Evolutionary conservation across 2,888 invertebrate genomes (phyloP), one percentile per base, ranked within the genome.

Genomic region (Hydraecia micacea): DNA sequence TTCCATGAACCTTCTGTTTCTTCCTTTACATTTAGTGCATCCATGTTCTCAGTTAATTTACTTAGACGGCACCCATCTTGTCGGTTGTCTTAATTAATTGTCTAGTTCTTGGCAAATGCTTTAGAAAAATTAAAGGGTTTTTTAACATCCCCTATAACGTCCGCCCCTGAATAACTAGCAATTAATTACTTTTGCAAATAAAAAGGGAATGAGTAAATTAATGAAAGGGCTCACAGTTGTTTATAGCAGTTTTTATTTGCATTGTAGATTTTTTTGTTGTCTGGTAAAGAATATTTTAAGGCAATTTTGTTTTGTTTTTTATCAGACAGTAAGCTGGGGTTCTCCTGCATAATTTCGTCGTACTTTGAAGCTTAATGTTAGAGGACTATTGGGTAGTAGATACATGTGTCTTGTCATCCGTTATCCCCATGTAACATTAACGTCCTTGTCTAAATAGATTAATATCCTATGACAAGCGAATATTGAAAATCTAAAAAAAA

Each of bases 31-130:
- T 65, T 13, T 13, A 7, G 42, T 68, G 74, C 81, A 76, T 65
- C 68, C 68, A 78, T 80, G 81, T 86, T 80, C 79, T 73, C 85
- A 85, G 85, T 83, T 86, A 85, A 86, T 88, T 89, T 84, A 85
- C 81, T 81, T 71, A 85, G 84, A 86, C 83, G 78, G 86, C 73
- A 79, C 72, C 79, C 81, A 83, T 87, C 87, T 89, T 81, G 78
- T 73, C 73, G 83, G 82, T 60, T 79, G 73, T 79, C 84, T 80
- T 87, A 89, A 88, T 90, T 89, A 90, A 89, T 91, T 90, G 86
- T 86, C 86, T 86, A 83, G 82, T 86, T 77, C 83, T 80, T 89
- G 77, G 80, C 83, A 81, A 80, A 83, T 75, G 52, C 77, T 83
- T 75, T 66, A 67, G 49, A 86, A 86, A 86, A 86, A 86, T 86